Base-by-base conservation (phyloP, 2,888 invertebrate species). In the Yponomeuta malinellus region DNA sequence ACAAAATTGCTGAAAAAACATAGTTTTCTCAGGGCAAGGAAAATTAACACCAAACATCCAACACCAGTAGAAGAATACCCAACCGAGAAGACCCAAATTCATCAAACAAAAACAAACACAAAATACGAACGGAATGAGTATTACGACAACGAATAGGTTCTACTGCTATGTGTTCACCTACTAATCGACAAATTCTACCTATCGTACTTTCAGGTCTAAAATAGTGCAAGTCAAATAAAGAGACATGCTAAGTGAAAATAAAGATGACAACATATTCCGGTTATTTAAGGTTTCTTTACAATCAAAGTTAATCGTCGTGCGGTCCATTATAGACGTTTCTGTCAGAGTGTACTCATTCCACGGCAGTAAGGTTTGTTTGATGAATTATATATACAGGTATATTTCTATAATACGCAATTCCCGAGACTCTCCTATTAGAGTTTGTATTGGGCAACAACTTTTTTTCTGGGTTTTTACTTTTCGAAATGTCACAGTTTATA, bases 11-110 rank as follows among this genome's bases (percentile, higher is more conserved):
- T 31, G 59, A 69, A 52, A 64, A n/a, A 64, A 29, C 6, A 10
- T 6, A 64, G 64, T 64, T 64, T 29, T 31, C 64, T 64, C 29
- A 64, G 29, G 5, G 65, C 65, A 65, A 76, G 78, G 82, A 85
- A 87, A 85, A 80, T 82, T 82, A 82, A 81, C 78, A 85, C 83
- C 70, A 83, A 81, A 86, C 78, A 87, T 83, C 89, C 89, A 83
- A 82, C 87, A 90, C 90, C 90, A 80, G 78, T 79, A 80, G 77
- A 77, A 79, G 77, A 81, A 73, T 79, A 81, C 88, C 86, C 82
- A 86, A 86, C 85, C 87, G 78, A 82, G 82, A 83, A 73, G 81
- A 83, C 79, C 74, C 52, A 15, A 75, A 78, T 83, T 86, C 88
- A 86, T 87, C 88, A 88, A 90, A 90, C 87, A 89, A 87, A 84